Evolutionary conservation across 2,113 vertebrate genomes (phyloP).

Genomic region (Tricholaema leucomelas): DNA sequence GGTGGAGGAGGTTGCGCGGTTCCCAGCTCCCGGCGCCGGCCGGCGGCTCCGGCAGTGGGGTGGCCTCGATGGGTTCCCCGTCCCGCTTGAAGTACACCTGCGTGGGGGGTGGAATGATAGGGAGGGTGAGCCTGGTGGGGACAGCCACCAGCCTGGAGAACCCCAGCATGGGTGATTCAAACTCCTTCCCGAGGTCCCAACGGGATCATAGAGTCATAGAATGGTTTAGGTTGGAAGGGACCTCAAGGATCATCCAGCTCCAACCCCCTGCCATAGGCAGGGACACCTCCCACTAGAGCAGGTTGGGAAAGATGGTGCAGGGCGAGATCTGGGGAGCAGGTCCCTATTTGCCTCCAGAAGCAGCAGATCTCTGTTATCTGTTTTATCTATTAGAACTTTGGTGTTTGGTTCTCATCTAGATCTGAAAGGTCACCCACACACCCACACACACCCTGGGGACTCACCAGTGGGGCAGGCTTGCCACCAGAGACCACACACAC

Average conservation of each 20-base stretch:
- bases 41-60: slow-evolving; percentile 80
- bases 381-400: neutral
- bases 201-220: no score
- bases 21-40: slow-evolving; percentile 58
- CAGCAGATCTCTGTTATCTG: neutral
- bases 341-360: neutral
- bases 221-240: no score
- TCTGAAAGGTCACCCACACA: neutral
- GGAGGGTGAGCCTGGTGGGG: fast-evolving
- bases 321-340: neutral
- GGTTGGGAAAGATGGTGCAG: neutral
- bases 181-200: neutral
- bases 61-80: slow-evolving; percentile 86
- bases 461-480: slow-evolving; percentile 89
- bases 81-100: slow-evolving; percentile 95
- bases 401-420: fast-evolving
- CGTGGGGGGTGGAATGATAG: neutral
- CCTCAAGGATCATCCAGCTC: no score
- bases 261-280: no score
- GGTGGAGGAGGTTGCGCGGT: slow-evolving; percentile 77
- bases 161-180: neutral
- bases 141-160: neutral
- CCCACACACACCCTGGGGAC: neutral
- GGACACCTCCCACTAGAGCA: no score
- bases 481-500: slow-evolving; percentile 91